A percentile compares a stretch with the other conserved stretches of the same genome.
Conservation (phyloP, 2,113 vertebrate genomes). For the Proteles cristata region DNA sequence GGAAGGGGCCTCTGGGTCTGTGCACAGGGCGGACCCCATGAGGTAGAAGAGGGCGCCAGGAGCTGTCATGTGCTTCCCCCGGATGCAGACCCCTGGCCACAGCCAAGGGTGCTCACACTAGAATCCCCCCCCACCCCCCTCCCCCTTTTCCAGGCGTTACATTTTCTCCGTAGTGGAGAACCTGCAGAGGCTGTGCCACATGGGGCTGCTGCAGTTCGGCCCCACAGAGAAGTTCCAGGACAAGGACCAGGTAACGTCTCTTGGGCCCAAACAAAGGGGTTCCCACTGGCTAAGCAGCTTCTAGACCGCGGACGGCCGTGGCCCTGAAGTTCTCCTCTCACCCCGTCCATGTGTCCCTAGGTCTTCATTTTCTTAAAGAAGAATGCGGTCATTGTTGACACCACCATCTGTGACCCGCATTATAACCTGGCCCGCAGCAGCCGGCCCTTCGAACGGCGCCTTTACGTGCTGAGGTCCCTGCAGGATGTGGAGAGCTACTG, state of each 20-base stretch:
- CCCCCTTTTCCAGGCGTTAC: constrained; percentile 89
- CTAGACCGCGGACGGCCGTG: rapidly evolving
- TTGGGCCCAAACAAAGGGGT: rapidly evolving
- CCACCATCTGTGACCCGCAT: constrained; percentile 94
- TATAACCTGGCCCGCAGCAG: constrained; percentile 93
- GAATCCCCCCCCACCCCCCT: rapidly evolving
- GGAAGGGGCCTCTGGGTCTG: background rate
- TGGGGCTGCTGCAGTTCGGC: constrained; percentile 96
- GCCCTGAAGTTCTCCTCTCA: too few relatives aligned
- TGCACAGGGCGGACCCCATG: background rate
- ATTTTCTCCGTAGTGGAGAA: constrained; percentile 94
- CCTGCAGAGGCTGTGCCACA: constrained; percentile 93
- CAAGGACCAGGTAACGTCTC: constrained; percentile 93
- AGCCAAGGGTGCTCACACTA: rapidly evolving
- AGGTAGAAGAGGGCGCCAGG: background rate
- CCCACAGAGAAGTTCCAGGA: constrained; percentile 95
- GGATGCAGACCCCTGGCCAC: background rate
- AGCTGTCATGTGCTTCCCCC: rapidly evolving
- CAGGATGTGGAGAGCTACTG: constrained; percentile 96
- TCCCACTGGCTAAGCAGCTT: background rate
- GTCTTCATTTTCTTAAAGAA: constrained; percentile 93
- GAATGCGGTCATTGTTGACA: constrained; percentile 92
- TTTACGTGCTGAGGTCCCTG: constrained; percentile 87
- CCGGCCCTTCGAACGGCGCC: constrained; percentile 91
- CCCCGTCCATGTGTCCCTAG: constrained; percentile 78